Base-by-base conservation (phyloP, 2,797 vertebrate genomes). In the Gymnoscopelus microlampas region DNA sequence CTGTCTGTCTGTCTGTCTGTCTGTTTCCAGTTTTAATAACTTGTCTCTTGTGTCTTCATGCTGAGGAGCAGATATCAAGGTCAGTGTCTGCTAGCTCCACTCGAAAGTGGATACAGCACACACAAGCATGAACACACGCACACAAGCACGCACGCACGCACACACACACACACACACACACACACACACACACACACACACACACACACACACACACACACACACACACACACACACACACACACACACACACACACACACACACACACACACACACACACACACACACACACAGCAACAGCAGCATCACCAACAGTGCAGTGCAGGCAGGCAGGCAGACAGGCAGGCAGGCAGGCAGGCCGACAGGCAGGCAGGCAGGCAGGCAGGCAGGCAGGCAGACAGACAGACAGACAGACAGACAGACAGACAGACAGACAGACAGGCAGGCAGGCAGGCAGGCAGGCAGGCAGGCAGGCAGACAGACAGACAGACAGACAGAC, bases 61-160 rank as follows among this genome's bases (percentile, higher is more conserved):
- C 85, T 85, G 83, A 11, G 81, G 83, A 74, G 74, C 76, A 84
- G 80, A 85, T 85, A 85, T 84, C 87, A 90, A 91, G 90, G 90
- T 91, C 89, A 89, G 80, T 15, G 12, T 71, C 71, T 50, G 79
- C 70, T 78, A 74, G 54, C 23, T 56, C 11, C 19, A 10, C 23
- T 66, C 74, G 85, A 83, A 63, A 51, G 72, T 60, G 71, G 77
- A 85, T 79, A 79, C 74, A 81, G 65, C 85, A 73, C 83, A 85
- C 80, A 79, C 53, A 60, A 26, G 51, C 55, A 54, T 44, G 14
- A 26, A 63, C 24, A 15, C 4, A 26, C 15, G 24, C 32, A 56
- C 60, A 70, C 24, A 55, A 2, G 47, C 47, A 56, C 32, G 35
- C 50, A 26, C 54, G 44, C 54, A n/a, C 39, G 26, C 39, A 3